phyloP scores from a whole-genome alignment of 2,888 invertebrate species.

The Ochropacha duplaris region DNA sequence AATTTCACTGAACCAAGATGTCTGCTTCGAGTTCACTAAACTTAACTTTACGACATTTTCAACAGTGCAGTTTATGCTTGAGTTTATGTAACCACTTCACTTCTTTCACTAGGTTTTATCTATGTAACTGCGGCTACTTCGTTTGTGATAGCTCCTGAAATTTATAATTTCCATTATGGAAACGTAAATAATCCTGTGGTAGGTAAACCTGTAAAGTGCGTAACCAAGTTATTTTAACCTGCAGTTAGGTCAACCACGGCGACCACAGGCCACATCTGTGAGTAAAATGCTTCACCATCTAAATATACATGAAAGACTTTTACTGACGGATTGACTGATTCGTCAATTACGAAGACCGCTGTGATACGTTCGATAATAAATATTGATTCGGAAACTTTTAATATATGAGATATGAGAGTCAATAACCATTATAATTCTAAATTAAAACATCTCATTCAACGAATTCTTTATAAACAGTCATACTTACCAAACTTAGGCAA shows the following conservation, averaged over 20 bases:
- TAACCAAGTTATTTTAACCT: not conserved
- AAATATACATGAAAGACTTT: not conserved
- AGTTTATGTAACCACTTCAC: not conserved
- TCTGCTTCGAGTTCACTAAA: too few species aligned
- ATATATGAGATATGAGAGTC: not conserved
- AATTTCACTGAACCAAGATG: not conserved
- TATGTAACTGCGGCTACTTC: not conserved
- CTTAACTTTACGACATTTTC: not conserved
- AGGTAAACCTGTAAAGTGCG: not conserved
- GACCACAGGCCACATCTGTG: not conserved
- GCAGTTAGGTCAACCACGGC: not conserved
- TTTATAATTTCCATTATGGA: not conserved
- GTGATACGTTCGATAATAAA: not conserved
- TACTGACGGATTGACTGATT: not conserved
- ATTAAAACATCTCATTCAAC: too few species aligned
- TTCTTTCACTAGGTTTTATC: not conserved
- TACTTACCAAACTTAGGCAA: not conserved
- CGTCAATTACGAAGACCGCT: not conserved
- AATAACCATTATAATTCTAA: not conserved
- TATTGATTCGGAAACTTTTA: not conserved
- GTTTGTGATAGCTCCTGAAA: not conserved
- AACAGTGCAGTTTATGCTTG: not conserved
- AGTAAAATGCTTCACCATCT: not conserved
- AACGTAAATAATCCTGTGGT: too few species aligned
- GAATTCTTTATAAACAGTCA: not conserved